These are phyloP conservation scores for Tenthredo scrophulariae DNA, from an alignment of 2,888 invertebrate genomes.

Conservation along the genomic window DNA sequence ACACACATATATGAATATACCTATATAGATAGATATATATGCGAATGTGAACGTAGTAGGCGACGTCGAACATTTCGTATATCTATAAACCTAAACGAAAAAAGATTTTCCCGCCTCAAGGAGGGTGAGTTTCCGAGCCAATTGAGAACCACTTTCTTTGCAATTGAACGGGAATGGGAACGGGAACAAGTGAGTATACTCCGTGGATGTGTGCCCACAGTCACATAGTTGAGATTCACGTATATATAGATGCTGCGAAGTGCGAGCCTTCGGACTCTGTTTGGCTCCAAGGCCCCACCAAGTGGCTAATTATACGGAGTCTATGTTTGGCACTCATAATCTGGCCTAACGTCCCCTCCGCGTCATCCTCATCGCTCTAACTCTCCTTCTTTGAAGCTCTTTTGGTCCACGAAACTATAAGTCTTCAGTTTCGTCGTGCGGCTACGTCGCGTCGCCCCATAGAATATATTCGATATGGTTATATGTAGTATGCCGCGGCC, in stretches of 20 bases:
- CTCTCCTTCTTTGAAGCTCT: not conserved
- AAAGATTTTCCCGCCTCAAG: slow-evolving; percentile 8
- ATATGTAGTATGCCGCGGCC: not conserved
- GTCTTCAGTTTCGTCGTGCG: not conserved
- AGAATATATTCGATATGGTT: not conserved
- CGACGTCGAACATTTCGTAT: too few species aligned
- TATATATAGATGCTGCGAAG: slow-evolving; percentile 24
- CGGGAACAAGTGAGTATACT: not conserved
- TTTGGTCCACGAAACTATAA: not conserved
- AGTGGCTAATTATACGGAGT: slow-evolving; percentile 74
- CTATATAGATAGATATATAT: too few species aligned
- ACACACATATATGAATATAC: too few species aligned
- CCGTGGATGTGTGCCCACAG: slow-evolving; percentile 2
- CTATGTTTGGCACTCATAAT: slow-evolving; percentile 70
- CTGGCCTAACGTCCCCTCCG: slow-evolving; percentile 14
- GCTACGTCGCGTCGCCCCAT: not conserved
- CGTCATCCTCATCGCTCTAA: not conserved
- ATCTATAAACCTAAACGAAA: too few species aligned
- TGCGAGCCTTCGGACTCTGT: slow-evolving; percentile 54
- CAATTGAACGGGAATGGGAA: slow-evolving; percentile 37
- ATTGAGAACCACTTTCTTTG: slow-evolving; percentile 41
- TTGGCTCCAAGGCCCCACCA: slow-evolving; percentile 64
- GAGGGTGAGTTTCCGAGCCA: slow-evolving; percentile 5
- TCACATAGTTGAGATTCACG: slow-evolving; percentile 10
- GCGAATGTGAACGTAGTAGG: not conserved